These are phyloP conservation scores for Nematostella vectensis DNA, from an alignment of 92 coral and sea anemone species.

Conservation along the genomic window DNA sequence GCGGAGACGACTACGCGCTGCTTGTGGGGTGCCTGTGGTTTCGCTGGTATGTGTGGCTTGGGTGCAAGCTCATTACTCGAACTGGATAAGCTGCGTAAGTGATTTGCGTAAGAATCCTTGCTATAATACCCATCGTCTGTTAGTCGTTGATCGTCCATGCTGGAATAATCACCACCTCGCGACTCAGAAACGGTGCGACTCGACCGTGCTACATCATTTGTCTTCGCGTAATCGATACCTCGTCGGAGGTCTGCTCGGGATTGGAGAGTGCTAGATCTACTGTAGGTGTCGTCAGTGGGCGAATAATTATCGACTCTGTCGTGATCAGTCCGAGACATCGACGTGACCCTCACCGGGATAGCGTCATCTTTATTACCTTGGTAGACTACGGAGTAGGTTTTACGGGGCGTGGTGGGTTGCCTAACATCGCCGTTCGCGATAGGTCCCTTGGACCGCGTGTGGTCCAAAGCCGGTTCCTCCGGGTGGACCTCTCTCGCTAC, in stretches of 20 bases:
- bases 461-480: background rate
- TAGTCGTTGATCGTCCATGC: background rate
- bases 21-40: background rate
- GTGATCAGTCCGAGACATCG: background rate
- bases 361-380: background rate
- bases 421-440: slow-evolving; percentile 17
- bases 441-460: too few species aligned
- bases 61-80: slow-evolving; percentile 12
- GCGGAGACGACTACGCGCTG: background rate
- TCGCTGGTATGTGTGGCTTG: slow-evolving; percentile 1
- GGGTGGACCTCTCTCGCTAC: slow-evolving; percentile 9
- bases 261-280: too few species aligned
- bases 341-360: background rate
- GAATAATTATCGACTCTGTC: background rate
- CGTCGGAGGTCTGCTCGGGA: too few species aligned
- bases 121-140: slow-evolving; percentile 14
- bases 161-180: background rate
- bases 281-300: background rate
- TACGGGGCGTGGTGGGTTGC: background rate
- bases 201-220: too few species aligned
- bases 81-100: slow-evolving; percentile 13
- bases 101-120: slow-evolving; percentile 16
- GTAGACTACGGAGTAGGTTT: background rate
- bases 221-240: too few species aligned
- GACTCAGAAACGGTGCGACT: too few species aligned